phyloP scores from a whole-genome alignment of 2,113 vertebrate genomes.

The Oryzias melastigma region DNA sequence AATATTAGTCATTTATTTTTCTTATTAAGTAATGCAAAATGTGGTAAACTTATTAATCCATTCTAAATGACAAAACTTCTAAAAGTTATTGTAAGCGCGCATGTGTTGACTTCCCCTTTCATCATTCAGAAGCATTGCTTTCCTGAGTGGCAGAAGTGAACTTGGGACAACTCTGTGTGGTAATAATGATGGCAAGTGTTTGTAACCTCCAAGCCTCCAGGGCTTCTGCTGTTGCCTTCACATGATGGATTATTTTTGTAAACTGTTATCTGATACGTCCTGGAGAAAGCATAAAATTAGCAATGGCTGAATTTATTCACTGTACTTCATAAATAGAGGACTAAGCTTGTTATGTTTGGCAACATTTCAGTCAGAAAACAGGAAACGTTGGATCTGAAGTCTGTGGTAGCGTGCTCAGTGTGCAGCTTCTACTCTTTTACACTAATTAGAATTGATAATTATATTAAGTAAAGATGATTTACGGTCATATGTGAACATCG shows the following conservation, averaged over 20 bases:
- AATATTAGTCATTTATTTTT: background rate
- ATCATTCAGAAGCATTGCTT: background rate
- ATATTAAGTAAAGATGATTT: too few relatives aligned
- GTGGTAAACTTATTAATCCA: too few relatives aligned
- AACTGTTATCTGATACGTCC: constrained; percentile 10
- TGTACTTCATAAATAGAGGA: constrained; percentile 29
- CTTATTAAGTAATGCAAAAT: background rate
- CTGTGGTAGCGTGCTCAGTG: background rate
- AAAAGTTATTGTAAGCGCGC: too few relatives aligned
- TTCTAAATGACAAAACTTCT: too few relatives aligned
- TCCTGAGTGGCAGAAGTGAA: background rate
- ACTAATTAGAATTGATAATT: background rate
- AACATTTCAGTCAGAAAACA: constrained; percentile 37
- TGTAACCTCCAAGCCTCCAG: background rate
- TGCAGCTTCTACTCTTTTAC: background rate
- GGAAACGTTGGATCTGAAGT: constrained; percentile 33
- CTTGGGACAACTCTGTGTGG: constrained; percentile 1
- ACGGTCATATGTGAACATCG: too few relatives aligned
- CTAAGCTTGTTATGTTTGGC: constrained; percentile 48
- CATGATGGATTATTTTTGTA: background rate
- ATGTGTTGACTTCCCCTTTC: background rate
- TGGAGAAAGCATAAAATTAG: constrained; percentile 33
- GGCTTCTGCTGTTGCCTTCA: background rate
- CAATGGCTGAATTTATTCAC: constrained; percentile 1
- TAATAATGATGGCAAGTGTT: background rate